Conservation (phyloP, 1,140 invertebrate species). For the Ceratitis capitata region DNA sequence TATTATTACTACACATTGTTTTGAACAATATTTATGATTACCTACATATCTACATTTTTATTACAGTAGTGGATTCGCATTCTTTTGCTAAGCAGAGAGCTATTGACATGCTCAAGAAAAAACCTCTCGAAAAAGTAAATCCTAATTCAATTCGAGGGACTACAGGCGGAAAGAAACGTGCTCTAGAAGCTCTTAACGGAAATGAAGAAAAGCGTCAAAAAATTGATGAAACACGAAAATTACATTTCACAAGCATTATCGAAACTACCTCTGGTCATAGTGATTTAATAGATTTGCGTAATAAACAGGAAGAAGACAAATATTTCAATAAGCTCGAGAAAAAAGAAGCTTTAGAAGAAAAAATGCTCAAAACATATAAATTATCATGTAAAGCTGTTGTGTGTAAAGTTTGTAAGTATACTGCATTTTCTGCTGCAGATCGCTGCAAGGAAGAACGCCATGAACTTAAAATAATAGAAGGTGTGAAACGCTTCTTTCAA, state of each 20-base stretch:
- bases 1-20: too few species aligned
- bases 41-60: too few species aligned
- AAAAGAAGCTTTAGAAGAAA: conserved; percentile 92
- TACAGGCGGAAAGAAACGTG: conserved; percentile 69
- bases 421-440: conserved; percentile 84
- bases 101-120: conserved; percentile 69
- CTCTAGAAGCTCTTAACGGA: conserved; percentile 67
- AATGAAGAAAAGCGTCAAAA: conserved; percentile 68
- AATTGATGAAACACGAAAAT: conserved; percentile 66
- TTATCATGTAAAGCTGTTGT: conserved; percentile 86
- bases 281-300: conserved; percentile 77
- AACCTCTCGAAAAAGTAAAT: conserved; percentile 74
- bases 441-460: conserved; percentile 85
- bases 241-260: conserved; percentile 82
- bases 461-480: conserved; percentile 78
- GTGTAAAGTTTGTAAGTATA: conserved; percentile 91
- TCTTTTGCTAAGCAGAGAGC: conserved; percentile 72
- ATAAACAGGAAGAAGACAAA: conserved; percentile 80
- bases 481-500: conserved; percentile 89
- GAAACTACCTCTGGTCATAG: conserved; percentile 81
- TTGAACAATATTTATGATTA: too few species aligned
- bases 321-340: conserved; percentile 90
- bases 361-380: conserved; percentile 87
- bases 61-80: background rate
- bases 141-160: conserved; percentile 72